Conservation (phyloP, 1,140 invertebrate genomes). For the Ladona fulva region DNA sequence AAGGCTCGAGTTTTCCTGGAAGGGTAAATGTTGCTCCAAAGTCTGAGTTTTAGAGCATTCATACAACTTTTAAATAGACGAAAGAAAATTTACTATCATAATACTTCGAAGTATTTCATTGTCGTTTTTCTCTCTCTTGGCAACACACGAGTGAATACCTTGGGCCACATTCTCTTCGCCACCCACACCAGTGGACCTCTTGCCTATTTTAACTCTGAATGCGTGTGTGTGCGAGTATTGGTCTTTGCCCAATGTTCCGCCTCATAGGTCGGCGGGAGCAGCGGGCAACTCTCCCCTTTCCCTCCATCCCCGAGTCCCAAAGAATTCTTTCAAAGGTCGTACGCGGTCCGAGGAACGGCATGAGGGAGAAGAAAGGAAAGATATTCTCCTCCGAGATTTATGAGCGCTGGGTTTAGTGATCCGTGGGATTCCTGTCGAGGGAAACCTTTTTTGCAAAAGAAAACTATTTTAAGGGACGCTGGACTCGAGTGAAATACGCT, state of each 20-base stretch:
- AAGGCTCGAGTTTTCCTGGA: too few relatives aligned
- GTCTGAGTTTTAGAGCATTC: too few relatives aligned
- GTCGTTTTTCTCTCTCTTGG: too few relatives aligned
- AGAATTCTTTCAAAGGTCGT: slow-evolving; percentile 1
- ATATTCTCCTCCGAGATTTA: not conserved
- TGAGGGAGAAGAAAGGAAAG: not conserved
- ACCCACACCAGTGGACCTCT: not conserved
- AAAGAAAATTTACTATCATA: too few relatives aligned
- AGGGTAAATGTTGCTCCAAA: too few relatives aligned
- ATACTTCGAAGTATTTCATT: too few relatives aligned
- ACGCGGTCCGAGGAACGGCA: not conserved
- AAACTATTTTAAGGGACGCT: not conserved
- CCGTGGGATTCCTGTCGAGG: not conserved
- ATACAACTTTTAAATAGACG: too few relatives aligned
- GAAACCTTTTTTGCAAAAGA: not conserved
- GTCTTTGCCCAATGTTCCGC: not conserved
- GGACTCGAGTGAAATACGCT: not conserved
- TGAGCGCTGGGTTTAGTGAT: not conserved
- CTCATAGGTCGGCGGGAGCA: not conserved
- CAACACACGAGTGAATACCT: too few relatives aligned
- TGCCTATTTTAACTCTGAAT: not conserved
- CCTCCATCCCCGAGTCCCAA: not conserved
- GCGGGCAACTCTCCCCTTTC: not conserved
- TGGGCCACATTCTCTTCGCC: not conserved
- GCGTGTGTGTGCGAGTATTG: not conserved